A percentile compares a stretch with the other conserved stretches of the same genome.
These are phyloP conservation scores for Mormyrops boulengeri DNA, from an alignment of 2,797 vertebrate genomes.

Conservation along the genomic window DNA sequence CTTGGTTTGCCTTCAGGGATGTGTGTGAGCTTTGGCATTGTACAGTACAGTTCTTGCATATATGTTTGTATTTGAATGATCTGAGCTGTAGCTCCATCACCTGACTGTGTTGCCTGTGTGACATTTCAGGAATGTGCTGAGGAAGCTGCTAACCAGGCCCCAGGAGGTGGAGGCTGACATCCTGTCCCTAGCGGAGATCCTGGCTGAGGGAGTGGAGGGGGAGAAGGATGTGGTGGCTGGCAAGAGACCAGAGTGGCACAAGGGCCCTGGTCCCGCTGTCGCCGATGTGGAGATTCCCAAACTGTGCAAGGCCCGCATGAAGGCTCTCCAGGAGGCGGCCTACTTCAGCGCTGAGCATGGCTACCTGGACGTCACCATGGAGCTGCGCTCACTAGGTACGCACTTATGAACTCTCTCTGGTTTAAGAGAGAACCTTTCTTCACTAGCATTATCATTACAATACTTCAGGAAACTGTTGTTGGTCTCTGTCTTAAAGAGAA, in stretches of 20 bases:
- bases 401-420: not conserved
- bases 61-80: not conserved
- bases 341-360: conserved; percentile 91
- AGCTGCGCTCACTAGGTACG: conserved; percentile 79
- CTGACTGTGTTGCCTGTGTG: not conserved
- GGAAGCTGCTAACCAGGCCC: conserved; percentile 79
- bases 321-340: conserved; percentile 87
- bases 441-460: not conserved
- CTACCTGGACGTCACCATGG: conserved; percentile 89
- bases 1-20: not conserved
- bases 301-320: conserved; percentile 74
- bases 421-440: not conserved
- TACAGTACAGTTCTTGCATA: not conserved
- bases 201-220: conserved; percentile 84
- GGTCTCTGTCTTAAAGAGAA: not conserved
- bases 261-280: conserved; percentile 19
- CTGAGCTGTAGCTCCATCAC: not conserved
- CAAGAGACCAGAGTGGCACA: not conserved
- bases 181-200: conserved; percentile 88
- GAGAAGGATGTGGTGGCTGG: conserved; percentile 34
- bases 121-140: conserved; percentile 71
- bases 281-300: conserved; percentile 50
- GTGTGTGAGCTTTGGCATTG: not conserved
- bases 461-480: not conserved
- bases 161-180: conserved; percentile 76